Evolutionary conservation across 2,113 vertebrate genomes (phyloP), one percentile per base, ranked within the genome.

Genomic region (Sarotherodon lohbergeri): DNA sequence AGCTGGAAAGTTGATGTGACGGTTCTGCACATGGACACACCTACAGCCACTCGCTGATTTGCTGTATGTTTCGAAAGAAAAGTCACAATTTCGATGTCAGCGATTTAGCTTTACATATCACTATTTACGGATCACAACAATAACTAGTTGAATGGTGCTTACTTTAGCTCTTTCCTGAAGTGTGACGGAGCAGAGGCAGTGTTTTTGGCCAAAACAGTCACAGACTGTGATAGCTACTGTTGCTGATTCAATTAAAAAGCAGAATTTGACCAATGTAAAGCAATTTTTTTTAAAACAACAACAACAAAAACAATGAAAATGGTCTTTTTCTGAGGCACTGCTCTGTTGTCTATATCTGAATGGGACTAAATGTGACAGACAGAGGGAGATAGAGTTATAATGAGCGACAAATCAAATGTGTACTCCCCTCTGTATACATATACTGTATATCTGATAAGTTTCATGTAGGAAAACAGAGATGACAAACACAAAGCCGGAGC

Each of bases 401-500:
- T 48, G 63, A 90, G 82, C 3, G 4, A 43, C 56, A 73, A 56
- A 90, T 87, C 61, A 91, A 86, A 85, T 84, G 68, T 27, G 76
- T 32, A 41, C 66, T 36, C 41, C 34, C 76, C 41, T 89, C 32
- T 90, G 76, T 84, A 76, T 87, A 86, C 57, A 46, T 86, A 32
- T 86, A 88, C 86, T 90, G 83, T 63, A 79, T 10, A 9, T 86
- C 85, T 71, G 84, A 88, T 84, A 79, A 80, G 82, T 87, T 85
- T 86, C 56, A 84, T 81, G 80, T 61, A 80, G 57, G 81, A 57
- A 86, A 89, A 76, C 84, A 78, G 82, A 88, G 83, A 90, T 76
- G 88, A 91, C 84, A 91, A 90, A 90, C 80, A 85, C 55, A 89
- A 86, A 87, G 85, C 85, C 55, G 39, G 87, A 86, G 54, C 27